Evolutionary conservation across 2,797 vertebrate genomes (phyloP).

Genomic region (Orientallactaga sibirica): DNA sequence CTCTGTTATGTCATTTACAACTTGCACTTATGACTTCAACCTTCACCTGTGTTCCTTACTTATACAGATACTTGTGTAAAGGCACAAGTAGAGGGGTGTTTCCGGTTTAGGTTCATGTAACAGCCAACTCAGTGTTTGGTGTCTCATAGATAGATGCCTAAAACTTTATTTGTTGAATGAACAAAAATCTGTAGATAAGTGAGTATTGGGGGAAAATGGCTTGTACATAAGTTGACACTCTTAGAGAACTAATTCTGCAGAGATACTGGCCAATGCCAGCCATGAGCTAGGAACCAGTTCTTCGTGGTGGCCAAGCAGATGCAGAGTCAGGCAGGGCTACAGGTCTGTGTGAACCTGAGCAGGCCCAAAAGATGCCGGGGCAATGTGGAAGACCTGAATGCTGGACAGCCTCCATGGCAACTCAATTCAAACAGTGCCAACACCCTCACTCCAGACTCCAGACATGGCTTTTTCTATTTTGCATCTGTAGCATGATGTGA

Average conservation of each 20-base stretch:
- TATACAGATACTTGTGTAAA: fast-evolving
- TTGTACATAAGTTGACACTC: neutral
- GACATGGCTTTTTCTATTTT: neutral
- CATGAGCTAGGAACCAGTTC: neutral
- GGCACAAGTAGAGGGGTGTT: fast-evolving
- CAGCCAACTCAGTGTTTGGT: neutral
- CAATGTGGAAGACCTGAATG: fast-evolving
- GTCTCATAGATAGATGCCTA: neutral
- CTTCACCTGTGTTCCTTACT: neutral
- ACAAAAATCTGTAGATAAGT: neutral
- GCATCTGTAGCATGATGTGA: neutral
- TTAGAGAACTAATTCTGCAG: neutral
- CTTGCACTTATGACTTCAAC: neutral
- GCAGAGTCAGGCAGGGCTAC: neutral
- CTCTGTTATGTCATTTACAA: neutral
- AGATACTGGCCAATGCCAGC: neutral
- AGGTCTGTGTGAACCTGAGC: fast-evolving
- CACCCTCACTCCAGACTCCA: no score
- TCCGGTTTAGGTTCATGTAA: neutral
- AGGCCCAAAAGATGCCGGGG: fast-evolving
- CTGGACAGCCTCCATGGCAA: no score
- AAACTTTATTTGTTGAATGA: neutral
- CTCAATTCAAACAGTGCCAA: neutral
- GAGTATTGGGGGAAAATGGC: neutral
- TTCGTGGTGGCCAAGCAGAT: fast-evolving